Conservation (phyloP, 2,113 vertebrate genomes). For the Aepyceros melampus region DNA sequence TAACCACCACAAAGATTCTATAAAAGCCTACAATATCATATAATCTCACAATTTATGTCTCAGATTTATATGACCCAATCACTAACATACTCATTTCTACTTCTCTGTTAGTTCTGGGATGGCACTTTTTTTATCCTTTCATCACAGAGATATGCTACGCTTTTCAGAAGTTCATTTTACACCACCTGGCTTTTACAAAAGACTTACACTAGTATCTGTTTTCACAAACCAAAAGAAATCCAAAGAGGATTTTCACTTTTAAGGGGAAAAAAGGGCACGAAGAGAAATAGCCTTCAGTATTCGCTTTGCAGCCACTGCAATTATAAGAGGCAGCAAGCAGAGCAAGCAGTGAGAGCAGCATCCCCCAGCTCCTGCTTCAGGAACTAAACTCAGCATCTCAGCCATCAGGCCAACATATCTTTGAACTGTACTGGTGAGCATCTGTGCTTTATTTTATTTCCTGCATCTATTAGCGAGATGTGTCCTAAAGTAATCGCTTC, state of each 20-base stretch:
- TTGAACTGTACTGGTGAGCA: not conserved
- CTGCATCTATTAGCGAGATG: not conserved
- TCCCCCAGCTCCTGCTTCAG: not conserved
- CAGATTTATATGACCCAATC: not conserved
- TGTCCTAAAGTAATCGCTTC: not conserved
- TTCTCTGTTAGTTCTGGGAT: not conserved
- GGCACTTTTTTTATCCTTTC: not conserved
- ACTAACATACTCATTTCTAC: not conserved
- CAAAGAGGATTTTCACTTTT: not conserved
- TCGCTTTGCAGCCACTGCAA: not conserved
- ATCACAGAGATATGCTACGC: not conserved
- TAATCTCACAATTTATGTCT: not conserved
- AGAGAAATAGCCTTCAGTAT: not conserved
- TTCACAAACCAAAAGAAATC: not conserved
- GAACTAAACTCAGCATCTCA: not conserved
- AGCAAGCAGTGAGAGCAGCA: not conserved
- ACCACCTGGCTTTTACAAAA: not conserved
- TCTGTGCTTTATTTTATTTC: not conserved
- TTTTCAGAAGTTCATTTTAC: not conserved
- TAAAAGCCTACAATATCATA: not conserved
- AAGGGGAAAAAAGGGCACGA: not conserved
- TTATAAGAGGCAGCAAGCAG: not conserved
- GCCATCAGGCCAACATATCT: not conserved
- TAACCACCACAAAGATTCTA: not conserved
- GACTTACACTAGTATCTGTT: not conserved